phyloP scores from a whole-genome alignment of 2,797 vertebrate species.

The Anguilla obscura region DNA sequence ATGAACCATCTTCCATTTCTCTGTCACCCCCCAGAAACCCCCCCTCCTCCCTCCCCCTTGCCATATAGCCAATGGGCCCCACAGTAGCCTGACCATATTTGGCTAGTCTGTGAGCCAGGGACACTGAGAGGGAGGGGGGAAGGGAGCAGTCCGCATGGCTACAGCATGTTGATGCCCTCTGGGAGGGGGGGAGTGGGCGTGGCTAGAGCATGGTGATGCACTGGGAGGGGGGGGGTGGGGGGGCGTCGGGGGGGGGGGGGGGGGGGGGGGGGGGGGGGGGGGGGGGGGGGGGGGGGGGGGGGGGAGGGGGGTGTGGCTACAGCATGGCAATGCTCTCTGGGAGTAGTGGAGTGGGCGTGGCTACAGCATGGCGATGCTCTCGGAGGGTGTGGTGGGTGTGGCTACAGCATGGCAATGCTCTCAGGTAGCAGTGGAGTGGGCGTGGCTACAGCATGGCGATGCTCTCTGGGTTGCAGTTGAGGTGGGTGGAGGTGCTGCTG shows the following conservation, averaged over 20 bases:
- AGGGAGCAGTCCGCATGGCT: background rate
- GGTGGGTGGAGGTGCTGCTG: slow-evolving; percentile 84
- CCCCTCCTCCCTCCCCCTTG: background rate
- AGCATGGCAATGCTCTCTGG: background rate
- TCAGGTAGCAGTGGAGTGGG: slow-evolving; percentile 5
- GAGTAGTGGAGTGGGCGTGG: slow-evolving; percentile 9
- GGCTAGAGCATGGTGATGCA: slow-evolving; percentile 85
- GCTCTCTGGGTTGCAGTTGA: slow-evolving; percentile 86
- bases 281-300: slow-evolving; percentile 35
- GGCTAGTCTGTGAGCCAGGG: background rate
- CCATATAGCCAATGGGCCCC: background rate
- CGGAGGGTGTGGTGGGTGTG: slow-evolving; percentile 39
- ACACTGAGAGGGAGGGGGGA: background rate
- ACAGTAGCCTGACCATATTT: background rate
- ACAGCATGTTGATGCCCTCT: slow-evolving; percentile 5
- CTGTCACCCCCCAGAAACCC: background rate
- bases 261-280: slow-evolving; percentile 31
- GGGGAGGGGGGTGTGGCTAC: background rate
- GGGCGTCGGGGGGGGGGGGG: slow-evolving; percentile 33
- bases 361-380: slow-evolving; percentile 89
- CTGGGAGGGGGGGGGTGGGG: slow-evolving; percentile 36
- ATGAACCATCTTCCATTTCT: background rate
- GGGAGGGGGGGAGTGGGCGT: background rate
- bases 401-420: slow-evolving; percentile 13
- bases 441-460: slow-evolving; percentile 84